These are phyloP conservation scores for Hypothenemus hampei DNA, from an alignment of 1,140 invertebrate genomes.

Conservation along the genomic window DNA sequence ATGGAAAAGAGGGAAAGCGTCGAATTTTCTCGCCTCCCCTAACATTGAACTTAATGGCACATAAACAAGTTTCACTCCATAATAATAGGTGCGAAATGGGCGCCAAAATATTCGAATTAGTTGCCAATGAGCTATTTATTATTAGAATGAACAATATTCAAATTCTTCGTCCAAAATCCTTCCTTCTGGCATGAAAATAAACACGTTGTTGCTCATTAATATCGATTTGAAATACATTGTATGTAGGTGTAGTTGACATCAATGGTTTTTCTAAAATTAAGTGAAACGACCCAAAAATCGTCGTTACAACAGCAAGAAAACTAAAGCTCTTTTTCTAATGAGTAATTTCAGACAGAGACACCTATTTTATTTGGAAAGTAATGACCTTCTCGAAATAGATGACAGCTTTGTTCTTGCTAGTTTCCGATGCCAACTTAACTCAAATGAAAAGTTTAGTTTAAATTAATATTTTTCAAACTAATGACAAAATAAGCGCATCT, in stretches of 20 bases:
- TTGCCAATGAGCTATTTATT: neutral
- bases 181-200: neutral
- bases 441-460: neutral
- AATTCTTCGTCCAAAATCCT: neutral
- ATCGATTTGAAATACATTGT: neutral
- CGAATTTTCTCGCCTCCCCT: neutral
- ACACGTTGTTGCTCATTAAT: neutral
- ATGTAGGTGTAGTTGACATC: neutral
- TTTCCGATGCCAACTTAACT: constrained; percentile 6
- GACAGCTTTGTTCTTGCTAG: too few relatives aligned
- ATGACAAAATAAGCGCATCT: constrained; percentile 32
- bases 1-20: neutral
- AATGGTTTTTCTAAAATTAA: neutral
- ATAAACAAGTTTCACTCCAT: neutral
- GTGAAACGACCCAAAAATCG: neutral
- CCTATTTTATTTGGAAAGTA: constrained; percentile 9
- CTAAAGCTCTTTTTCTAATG: neutral
- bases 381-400: constrained; percentile 18
- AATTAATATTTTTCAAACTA: constrained; percentile 27
- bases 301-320: neutral
- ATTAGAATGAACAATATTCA: constrained; percentile 2
- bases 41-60: neutral
- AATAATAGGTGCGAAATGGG: neutral
- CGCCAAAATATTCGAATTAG: constrained; percentile 1
- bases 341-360: too few relatives aligned